Evolutionary conservation across 2,888 invertebrate genomes (phyloP).

Genomic region (Asteroscopus sphinx): DNA sequence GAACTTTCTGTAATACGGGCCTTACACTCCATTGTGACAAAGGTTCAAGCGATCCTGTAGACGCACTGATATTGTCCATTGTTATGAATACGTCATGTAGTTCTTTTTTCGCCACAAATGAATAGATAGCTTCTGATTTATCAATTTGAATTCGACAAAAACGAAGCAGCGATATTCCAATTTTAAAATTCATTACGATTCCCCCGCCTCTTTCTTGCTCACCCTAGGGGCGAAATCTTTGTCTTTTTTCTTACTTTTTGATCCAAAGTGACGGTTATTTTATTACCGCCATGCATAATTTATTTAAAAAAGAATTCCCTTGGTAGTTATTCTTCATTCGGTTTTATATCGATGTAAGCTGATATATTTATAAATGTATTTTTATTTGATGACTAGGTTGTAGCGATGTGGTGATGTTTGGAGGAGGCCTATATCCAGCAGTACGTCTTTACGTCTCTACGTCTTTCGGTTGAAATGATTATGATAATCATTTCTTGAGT

Average conservation of each 20-base stretch:
- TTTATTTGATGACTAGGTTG: no score
- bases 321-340: slow-evolving; percentile 11
- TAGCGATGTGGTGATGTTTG: no score
- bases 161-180: slow-evolving; percentile 69
- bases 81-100: no score
- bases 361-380: no score
- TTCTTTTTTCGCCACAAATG: slow-evolving; percentile 33
- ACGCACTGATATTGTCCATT: no score
- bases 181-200: slow-evolving; percentile 77
- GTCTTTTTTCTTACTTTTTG: slow-evolving; percentile 34
- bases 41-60: no score
- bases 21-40: no score
- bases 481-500: no score
- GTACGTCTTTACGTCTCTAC: no score
- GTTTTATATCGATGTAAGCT: background rate
- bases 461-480: no score
- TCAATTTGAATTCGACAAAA: slow-evolving; percentile 77
- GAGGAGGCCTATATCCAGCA: no score
- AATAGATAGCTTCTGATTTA: slow-evolving; percentile 67
- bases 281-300: slow-evolving; percentile 51
- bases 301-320: slow-evolving; percentile 30
- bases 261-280: slow-evolving; percentile 58
- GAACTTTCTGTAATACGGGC: no score
- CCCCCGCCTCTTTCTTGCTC: slow-evolving; percentile 55
- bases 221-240: slow-evolving; percentile 34